Base-by-base conservation (phyloP, 37 sponge, comb jelly and placozoan species). In the Trichoplax adhaerens region DNA sequence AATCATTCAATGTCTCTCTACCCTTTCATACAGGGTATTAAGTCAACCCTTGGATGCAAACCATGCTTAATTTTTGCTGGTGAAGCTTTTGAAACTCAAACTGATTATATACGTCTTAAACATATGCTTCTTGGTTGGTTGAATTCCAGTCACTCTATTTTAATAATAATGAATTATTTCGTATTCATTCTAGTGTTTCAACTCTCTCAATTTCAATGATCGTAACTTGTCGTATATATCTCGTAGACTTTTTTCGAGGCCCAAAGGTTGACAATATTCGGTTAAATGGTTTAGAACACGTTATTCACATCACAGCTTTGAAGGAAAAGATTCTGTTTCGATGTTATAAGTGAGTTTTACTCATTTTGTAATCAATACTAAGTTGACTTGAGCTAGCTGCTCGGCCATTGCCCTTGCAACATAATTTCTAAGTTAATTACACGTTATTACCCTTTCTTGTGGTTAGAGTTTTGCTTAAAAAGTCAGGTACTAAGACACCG, bases 61-160 rank as follows among this genome's bases (percentile, higher is more conserved):
- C 94, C 94, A 1, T 93, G 94, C 72, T 7, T 93, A 54, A 55
- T 93, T 46, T 93, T 93, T 62, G 68, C 77, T 50, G 94, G 94
- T 64, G 82, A 83, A 55, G 68, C 74, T 4, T 93, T 93, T 81
- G 94, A 93, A 55, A 83, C 83, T 29, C 83, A 83, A 46, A 65
- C 53, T 1, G 68, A 82, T 1, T 88, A 80, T 72, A 65, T 62
- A 3, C 56, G 81, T 10, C 58, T 93, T 2, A 88, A 88, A 72
- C 88, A 79, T 65, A 62, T 83, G 2, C 67, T 93, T 50, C 76
- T 85, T 12, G 91, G 91, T 90, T 65, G 12, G 29, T 29, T 29
- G 29, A 29, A 29, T 29, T 29, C 29, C 29, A 29, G 0, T 29
- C 29, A 29, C 29, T 29, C 29, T 29, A 29, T 29, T 29, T 29